These are phyloP conservation scores for Drosophila mauritiana DNA, from an alignment of 1,140 invertebrate genomes.

Conservation along the genomic window DNA sequence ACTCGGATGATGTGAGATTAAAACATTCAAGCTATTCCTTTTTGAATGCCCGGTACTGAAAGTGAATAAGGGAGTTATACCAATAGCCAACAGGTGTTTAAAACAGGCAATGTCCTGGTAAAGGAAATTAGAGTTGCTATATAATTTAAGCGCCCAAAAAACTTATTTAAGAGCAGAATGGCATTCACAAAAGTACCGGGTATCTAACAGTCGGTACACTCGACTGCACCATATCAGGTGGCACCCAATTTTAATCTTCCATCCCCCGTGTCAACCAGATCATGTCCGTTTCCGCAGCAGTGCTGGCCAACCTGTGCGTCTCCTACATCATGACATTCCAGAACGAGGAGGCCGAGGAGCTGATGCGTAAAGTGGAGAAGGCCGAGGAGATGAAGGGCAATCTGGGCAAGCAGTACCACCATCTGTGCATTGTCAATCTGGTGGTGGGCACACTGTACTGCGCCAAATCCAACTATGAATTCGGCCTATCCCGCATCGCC, in stretches of 20 bases:
- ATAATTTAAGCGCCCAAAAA: too few relatives aligned
- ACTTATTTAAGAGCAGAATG: background rate
- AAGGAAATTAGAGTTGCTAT: too few relatives aligned
- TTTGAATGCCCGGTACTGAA: slow-evolving; percentile 1
- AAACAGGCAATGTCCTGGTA: too few relatives aligned
- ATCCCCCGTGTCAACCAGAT: slow-evolving; percentile 87
- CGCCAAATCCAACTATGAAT: slow-evolving; percentile 99
- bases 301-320: slow-evolving; percentile 99
- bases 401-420: slow-evolving; percentile 97
- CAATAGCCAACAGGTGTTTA: too few relatives aligned
- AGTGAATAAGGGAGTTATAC: background rate
- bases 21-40: background rate
- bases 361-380: slow-evolving; percentile 98
- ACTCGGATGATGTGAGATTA: slow-evolving; percentile 93
- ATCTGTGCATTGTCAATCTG: slow-evolving; percentile 99
- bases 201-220: background rate
- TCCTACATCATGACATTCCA: slow-evolving; percentile 99
- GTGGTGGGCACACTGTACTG: slow-evolving; percentile 99
- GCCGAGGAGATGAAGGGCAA: slow-evolving; percentile 97
- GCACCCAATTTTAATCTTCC: slow-evolving; percentile 11
- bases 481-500: slow-evolving; percentile 97
- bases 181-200: background rate
- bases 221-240: background rate
- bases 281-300: slow-evolving; percentile 97
- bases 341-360: slow-evolving; percentile 99